These are phyloP conservation scores for Gopherus flavomarginatus DNA, from an alignment of 2,113 vertebrate species.

Conservation along the genomic window DNA sequence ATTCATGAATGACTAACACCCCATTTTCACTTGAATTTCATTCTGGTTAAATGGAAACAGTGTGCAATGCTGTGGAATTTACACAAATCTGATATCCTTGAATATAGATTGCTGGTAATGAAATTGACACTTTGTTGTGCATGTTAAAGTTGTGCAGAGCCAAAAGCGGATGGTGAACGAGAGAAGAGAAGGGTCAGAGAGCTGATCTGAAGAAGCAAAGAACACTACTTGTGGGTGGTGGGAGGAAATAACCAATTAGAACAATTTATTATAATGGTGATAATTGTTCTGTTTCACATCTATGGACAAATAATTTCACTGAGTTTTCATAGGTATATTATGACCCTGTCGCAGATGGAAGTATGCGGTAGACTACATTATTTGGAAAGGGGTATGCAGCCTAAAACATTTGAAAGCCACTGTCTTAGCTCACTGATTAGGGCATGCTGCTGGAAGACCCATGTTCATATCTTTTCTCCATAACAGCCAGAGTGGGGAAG, in stretches of 20 bases:
- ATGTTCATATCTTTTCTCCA: too few species aligned
- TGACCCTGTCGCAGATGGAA: too few species aligned
- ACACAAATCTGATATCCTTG: conserved; percentile 76
- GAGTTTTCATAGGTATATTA: too few species aligned
- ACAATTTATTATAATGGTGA: neutral
- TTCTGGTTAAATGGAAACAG: conserved; percentile 75
- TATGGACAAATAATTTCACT: neutral
- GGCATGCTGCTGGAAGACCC: too few species aligned
- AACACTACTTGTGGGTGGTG: neutral
- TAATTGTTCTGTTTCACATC: conserved; percentile 16
- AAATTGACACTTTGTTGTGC: conserved; percentile 68
- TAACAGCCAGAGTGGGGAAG: too few species aligned
- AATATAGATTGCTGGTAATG: conserved; percentile 75
- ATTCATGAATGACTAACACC: conserved; percentile 73
- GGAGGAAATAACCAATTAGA: conserved; percentile 45
- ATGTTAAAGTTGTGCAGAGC: conserved; percentile 71
- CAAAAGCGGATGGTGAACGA: conserved; percentile 44
- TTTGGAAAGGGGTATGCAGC: too few species aligned
- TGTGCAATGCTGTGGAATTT: conserved; percentile 74
- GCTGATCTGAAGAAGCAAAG: conserved; percentile 31
- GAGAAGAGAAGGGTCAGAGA: conserved; percentile 44
- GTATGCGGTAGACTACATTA: too few species aligned
- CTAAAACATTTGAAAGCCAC: too few species aligned
- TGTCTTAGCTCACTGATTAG: too few species aligned
- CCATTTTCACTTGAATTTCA: conserved; percentile 78